Evolutionary conservation across 2,888 invertebrate species (phyloP), one percentile per base, ranked within the genome.

Genomic region (Atethmia centrago): DNA sequence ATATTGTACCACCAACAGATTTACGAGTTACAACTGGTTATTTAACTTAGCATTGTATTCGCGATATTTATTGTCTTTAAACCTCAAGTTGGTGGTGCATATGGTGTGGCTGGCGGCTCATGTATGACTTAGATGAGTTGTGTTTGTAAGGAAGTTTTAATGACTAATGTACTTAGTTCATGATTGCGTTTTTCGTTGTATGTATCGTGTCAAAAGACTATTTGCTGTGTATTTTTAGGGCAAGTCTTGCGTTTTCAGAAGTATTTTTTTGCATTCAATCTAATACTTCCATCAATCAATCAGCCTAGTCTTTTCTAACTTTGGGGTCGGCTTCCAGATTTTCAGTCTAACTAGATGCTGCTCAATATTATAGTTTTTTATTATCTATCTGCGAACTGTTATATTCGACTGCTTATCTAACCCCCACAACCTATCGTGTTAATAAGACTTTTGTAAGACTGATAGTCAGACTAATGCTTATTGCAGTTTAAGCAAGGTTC

Each of bases 1-100:
- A 87, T 86, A 86, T 75, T 77, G 73, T 68, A 82, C 61, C 59
- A 53, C 56, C 56, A n/a, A 40, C 49, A 63, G 77, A 86, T 80
- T 85, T 85, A 85, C 47, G 10, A 58, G 78, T 85, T 85, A 85
- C 47, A 8, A 58, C 56, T 56, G 25, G 64, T 77, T 82, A 74
- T 72, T 77, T 75, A 67, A 75, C 67, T 77, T 61, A 28, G 40
- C 21, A 36, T 64, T 80, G 68, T 81, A 74, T 49, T 62, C 19
- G 25, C 9, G 25, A 49, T 71, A 77, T 82, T 82, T 80, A 81
- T 74, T 74, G 61, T 75, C 62, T 64, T 59, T 28, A 45, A 71
- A 67, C 63, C 42, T 62, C 31, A 51, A 10, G 7, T 10, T n/a
- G n/a, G 31, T 42, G 9, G 25, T 53, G 36, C 19, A 19, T 75